These are phyloP conservation scores for Mus spretus DNA, from an alignment of 2,797 vertebrate species.

Conservation along the genomic window DNA sequence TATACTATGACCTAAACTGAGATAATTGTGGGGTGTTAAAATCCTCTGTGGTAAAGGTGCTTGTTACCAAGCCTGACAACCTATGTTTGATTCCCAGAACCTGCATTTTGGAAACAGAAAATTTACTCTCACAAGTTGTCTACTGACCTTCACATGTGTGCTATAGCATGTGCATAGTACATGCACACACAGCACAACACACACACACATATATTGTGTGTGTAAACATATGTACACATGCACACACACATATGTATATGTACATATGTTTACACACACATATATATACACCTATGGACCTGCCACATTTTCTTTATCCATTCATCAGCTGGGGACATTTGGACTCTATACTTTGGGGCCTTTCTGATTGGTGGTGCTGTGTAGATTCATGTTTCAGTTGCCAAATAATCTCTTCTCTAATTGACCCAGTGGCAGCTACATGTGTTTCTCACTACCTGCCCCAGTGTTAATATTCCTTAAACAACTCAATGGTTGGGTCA, in stretches of 20 bases:
- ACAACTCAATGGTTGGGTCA: background rate
- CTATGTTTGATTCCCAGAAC: background rate
- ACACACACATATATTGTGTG: background rate
- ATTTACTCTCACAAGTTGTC: background rate
- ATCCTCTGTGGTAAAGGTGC: background rate
- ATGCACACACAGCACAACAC: background rate
- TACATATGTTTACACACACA: accelerated
- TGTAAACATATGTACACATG: too few relatives aligned
- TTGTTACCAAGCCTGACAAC: background rate
- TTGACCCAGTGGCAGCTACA: background rate
- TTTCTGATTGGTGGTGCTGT: accelerated
- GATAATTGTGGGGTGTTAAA: background rate
- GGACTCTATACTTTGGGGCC: background rate
- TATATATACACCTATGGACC: too few relatives aligned
- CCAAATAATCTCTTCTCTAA: background rate
- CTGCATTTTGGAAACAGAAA: background rate
- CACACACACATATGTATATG: background rate
- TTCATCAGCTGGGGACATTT: accelerated
- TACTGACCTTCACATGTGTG: background rate
- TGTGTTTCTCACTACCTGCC: background rate
- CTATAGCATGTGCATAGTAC: background rate
- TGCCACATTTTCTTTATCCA: accelerated
- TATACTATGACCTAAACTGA: background rate
- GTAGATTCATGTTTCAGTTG: background rate
- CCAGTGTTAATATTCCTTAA: background rate